Percentiles rank a stretch among this genome's conserved stretches.
Evolutionary conservation across 1,140 invertebrate genomes (phyloP).

Genomic region (Centruroides sculpturatus): DNA sequence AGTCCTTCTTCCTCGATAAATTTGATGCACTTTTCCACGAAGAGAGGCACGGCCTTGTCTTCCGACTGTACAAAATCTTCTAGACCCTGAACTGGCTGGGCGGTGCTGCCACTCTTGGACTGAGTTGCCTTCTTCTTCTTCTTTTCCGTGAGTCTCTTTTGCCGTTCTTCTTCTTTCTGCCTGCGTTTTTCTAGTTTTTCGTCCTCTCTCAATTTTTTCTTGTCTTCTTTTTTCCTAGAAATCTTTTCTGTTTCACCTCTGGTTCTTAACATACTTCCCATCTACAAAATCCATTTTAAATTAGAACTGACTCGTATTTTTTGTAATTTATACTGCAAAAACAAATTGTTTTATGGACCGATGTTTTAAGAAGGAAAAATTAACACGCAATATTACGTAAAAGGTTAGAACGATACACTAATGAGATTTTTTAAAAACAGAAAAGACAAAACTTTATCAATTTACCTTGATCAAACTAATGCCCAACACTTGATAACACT

Average conservation of each 20-base stretch:
- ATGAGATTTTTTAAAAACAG: no score
- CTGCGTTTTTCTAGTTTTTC: slow-evolving; percentile 57
- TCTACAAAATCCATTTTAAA: not conserved
- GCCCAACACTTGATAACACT: no score
- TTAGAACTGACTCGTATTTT: no score
- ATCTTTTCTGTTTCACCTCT: slow-evolving; percentile 12
- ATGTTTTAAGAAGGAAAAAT: no score
- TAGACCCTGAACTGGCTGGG: slow-evolving; percentile 26
- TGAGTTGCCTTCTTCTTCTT: slow-evolving; percentile 54
- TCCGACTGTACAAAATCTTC: slow-evolving; percentile 59
- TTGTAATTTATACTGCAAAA: no score
- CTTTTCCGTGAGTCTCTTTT: slow-evolving; percentile 44
- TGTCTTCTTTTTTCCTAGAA: slow-evolving; percentile 49
- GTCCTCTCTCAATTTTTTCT: slow-evolving; percentile 57
- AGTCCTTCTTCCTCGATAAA: slow-evolving; percentile 79
- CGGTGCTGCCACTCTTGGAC: slow-evolving; percentile 35
- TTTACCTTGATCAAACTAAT: no score
- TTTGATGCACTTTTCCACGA: slow-evolving; percentile 84
- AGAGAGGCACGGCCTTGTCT: slow-evolving; percentile 67
- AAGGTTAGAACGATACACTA: no score
- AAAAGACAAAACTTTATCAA: no score
- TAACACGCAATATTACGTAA: no score
- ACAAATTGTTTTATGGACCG: no score
- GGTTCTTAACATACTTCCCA: not conserved
- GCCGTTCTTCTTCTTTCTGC: slow-evolving; percentile 45